These are phyloP conservation scores for Sclerurus mexicanus DNA, from an alignment of 2,113 vertebrate species.

Conservation along the genomic window DNA sequence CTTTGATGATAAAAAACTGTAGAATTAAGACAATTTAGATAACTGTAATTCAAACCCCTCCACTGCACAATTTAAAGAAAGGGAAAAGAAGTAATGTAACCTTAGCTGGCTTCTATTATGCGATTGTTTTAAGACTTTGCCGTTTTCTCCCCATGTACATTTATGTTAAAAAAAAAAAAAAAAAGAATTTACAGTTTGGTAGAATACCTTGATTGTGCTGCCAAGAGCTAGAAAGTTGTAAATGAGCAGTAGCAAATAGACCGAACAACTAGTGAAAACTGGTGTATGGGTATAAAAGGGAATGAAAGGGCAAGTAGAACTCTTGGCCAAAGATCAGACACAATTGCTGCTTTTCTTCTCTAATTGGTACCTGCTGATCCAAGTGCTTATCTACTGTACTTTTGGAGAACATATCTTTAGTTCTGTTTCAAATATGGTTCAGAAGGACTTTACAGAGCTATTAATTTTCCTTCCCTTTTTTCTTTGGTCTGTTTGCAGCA, in stretches of 20 bases:
- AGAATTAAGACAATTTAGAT: background rate
- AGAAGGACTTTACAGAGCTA: background rate
- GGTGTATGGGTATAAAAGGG: background rate
- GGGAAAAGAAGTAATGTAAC: background rate
- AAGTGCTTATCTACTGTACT: background rate
- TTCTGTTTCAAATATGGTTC: background rate
- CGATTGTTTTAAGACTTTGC: background rate
- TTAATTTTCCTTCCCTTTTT: background rate
- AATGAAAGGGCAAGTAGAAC: background rate
- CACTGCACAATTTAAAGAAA: background rate
- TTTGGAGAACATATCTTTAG: background rate
- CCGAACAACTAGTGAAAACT: background rate
- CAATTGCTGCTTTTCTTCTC: background rate
- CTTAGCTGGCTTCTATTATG: background rate
- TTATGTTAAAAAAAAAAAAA: background rate
- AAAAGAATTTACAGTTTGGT: background rate
- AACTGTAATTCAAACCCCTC: background rate
- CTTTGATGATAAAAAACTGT: background rate
- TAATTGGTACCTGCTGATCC: background rate
- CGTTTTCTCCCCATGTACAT: background rate
- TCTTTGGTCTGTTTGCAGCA: background rate
- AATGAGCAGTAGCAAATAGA: background rate
- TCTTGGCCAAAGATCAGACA: background rate
- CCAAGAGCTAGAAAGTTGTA: background rate
- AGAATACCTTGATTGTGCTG: background rate